These are phyloP conservation scores for Phoxinus phoxinus DNA, from an alignment of 2,113 vertebrate genomes.

Conservation along the genomic window DNA sequence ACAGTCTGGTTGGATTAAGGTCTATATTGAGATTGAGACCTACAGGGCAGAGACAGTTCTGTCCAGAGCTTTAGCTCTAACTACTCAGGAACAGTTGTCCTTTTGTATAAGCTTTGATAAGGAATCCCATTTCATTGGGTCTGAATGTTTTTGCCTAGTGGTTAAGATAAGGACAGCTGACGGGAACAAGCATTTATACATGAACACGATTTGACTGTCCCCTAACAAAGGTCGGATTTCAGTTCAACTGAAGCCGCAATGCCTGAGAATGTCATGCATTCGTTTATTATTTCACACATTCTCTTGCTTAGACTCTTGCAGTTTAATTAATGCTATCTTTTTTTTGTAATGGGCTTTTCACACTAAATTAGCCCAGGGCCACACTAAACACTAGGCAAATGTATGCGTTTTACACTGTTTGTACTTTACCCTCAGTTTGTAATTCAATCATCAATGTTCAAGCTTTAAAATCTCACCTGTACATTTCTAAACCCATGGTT, in stretches of 20 bases:
- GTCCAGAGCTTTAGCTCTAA: conserved; percentile 24
- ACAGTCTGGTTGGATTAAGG: conserved; percentile 21
- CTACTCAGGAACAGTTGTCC: conserved; percentile 27
- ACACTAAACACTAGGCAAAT: background rate
- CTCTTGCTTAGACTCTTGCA: background rate
- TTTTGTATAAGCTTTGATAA: conserved; percentile 51
- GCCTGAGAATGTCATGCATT: background rate
- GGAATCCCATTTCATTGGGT: conserved; percentile 31
- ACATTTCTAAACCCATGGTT: background rate
- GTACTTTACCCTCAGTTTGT: background rate
- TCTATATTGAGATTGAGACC: conserved; percentile 28
- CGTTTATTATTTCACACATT: background rate
- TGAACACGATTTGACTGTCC: conserved; percentile 3
- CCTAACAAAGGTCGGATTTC: conserved; percentile 35
- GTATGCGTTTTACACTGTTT: background rate
- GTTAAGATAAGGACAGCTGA: conserved; percentile 37
- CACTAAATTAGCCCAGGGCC: conserved; percentile 9
- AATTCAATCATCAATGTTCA: background rate
- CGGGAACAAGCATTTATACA: conserved; percentile 13
- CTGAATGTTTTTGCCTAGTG: conserved; percentile 38
- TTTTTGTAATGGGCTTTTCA: background rate
- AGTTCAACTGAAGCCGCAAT: conserved; percentile 13
- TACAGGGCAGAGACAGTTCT: conserved; percentile 16
- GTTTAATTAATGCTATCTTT: background rate
- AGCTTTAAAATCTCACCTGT: background rate